Conservation (phyloP, 2,113 vertebrate genomes). For the Tichodroma muraria region DNA sequence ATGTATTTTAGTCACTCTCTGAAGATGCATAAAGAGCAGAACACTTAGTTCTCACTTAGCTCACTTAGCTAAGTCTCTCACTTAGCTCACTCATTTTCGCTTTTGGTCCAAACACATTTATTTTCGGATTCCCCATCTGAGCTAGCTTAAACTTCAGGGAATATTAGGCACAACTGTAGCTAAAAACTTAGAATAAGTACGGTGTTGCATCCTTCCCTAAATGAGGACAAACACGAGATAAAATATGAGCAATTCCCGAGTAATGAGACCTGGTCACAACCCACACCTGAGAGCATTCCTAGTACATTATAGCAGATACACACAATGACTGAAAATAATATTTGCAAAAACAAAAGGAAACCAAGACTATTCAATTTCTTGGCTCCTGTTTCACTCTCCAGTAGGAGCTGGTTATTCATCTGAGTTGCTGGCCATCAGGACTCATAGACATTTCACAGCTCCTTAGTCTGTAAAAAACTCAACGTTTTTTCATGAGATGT, state of each 20-base stretch:
- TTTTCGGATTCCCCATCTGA: not conserved
- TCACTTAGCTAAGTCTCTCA: too few species aligned
- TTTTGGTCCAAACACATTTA: not conserved
- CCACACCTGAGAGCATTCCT: not conserved
- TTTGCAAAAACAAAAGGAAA: not conserved
- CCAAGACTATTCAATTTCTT: not conserved
- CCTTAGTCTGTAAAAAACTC: not conserved
- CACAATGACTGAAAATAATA: not conserved
- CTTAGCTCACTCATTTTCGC: not conserved
- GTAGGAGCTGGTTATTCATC: not conserved
- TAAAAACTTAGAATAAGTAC: not conserved
- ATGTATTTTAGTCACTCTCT: not conserved
- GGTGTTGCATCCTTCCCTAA: not conserved
- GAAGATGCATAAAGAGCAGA: not conserved
- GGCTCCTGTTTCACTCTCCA: not conserved
- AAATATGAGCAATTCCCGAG: not conserved
- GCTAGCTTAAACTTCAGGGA: not conserved
- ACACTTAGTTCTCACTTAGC: too few species aligned
- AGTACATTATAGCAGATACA: not conserved
- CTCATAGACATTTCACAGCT: not conserved
- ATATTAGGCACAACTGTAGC: not conserved
- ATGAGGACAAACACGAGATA: not conserved
- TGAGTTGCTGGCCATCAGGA: not conserved
- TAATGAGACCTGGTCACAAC: not conserved
- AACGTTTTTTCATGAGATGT: accelerated